Evolutionary conservation across 1,140 invertebrate genomes (phyloP).

Genomic region (Lerema accius): DNA sequence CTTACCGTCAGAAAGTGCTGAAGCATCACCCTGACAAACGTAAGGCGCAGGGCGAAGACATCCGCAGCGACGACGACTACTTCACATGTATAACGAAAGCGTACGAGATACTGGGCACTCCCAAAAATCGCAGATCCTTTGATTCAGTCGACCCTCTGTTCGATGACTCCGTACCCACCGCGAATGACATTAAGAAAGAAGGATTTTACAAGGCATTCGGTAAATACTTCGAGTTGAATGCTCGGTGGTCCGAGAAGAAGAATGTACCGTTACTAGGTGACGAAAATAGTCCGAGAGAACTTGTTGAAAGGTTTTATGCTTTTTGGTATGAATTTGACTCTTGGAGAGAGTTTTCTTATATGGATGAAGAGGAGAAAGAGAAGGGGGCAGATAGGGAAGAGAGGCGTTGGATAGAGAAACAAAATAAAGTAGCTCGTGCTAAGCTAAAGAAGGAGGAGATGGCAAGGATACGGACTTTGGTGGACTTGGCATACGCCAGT

Average conservation of each 20-base stretch:
- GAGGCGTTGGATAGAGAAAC: slow-evolving; percentile 98
- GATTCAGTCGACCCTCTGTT: slow-evolving; percentile 98
- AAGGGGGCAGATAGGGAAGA: slow-evolving; percentile 98
- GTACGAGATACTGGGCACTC: slow-evolving; percentile 88
- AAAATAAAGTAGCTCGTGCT: slow-evolving; percentile 95
- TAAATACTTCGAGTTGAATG: slow-evolving; percentile 93
- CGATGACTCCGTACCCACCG: slow-evolving; percentile 93
- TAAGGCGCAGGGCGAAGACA: slow-evolving; percentile 92
- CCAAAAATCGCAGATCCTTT: slow-evolving; percentile 92
- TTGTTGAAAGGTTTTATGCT: slow-evolving; percentile 93
- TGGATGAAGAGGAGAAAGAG: slow-evolving; percentile 99
- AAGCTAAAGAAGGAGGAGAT: slow-evolving; percentile 99
- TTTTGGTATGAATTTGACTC: slow-evolving; percentile 99
- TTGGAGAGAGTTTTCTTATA: slow-evolving; percentile 99
- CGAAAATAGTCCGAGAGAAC: slow-evolving; percentile 86
- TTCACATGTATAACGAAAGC: slow-evolving; percentile 99
- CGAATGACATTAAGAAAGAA: slow-evolving; percentile 90
- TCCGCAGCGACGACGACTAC: slow-evolving; percentile 95
- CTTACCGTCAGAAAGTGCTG: slow-evolving; percentile 96
- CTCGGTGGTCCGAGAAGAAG: slow-evolving; percentile 95
- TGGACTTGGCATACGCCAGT: slow-evolving; percentile 96
- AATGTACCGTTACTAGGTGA: slow-evolving; percentile 94
- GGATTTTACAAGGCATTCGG: slow-evolving; percentile 90
- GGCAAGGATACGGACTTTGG: slow-evolving; percentile 92
- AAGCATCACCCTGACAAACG: slow-evolving; percentile 99